Conservation (phyloP, 2,888 invertebrate genomes). For the Eledona agricola region DNA sequence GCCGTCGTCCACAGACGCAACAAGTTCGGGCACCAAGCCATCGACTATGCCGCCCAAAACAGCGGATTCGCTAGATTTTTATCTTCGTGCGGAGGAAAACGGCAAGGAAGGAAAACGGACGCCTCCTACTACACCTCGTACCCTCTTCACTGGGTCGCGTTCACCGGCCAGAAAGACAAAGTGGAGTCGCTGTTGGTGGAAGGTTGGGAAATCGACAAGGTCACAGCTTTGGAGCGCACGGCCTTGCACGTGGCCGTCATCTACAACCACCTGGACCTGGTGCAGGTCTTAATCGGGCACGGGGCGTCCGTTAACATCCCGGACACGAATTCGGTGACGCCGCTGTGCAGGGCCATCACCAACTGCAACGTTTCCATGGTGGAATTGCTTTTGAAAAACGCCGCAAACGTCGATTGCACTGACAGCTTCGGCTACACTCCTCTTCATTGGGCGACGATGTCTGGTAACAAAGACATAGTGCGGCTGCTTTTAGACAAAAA, state of each 20-base stretch:
- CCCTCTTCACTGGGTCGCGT: slow-evolving; percentile 13
- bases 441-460: not conserved
- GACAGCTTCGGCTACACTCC: not conserved
- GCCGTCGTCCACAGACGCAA: slow-evolving; percentile 1
- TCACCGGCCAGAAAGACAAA: slow-evolving; percentile 4
- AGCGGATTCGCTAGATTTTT: too few species aligned
- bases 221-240: not conserved
- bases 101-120: too few species aligned
- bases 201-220: slow-evolving; percentile 6
- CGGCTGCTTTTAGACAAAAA: not conserved
- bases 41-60: too few species aligned
- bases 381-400: slow-evolving; percentile 4
- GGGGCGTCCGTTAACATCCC: slow-evolving; percentile 9
- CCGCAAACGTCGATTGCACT: not conserved
- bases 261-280: not conserved
- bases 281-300: not conserved
- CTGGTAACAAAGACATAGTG: not conserved
- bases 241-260: slow-evolving; percentile 2
- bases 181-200: slow-evolving; percentile 2
- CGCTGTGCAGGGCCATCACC: slow-evolving; percentile 1
- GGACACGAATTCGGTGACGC: slow-evolving; percentile 3
- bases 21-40: too few species aligned
- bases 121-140: not conserved
- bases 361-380: slow-evolving; percentile 1
- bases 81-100: too few species aligned